phyloP scores from a whole-genome alignment of 2,113 vertebrate species.

The Amphilophus citrinellus region DNA sequence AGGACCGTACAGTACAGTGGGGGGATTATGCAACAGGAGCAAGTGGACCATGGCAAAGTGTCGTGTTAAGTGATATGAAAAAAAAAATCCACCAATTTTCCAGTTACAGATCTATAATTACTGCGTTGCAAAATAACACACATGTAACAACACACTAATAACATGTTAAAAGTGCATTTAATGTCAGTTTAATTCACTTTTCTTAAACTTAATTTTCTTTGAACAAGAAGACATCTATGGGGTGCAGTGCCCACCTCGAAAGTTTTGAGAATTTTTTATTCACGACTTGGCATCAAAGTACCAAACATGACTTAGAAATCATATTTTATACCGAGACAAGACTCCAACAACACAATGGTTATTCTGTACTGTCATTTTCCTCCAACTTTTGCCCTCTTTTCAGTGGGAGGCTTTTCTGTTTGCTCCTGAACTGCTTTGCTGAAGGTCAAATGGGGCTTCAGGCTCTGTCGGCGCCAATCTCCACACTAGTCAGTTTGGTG shows the following conservation, averaged over 20 bases:
- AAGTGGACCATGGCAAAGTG: conserved; percentile 46
- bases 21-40: conserved; percentile 41
- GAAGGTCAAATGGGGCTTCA: conserved; percentile 32
- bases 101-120: neutral
- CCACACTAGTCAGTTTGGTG: neutral
- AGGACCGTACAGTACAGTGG: neutral
- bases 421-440: neutral
- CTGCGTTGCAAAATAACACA: neutral
- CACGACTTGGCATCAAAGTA: neutral
- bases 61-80: conserved; percentile 38
- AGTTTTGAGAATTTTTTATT: neutral
- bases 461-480: neutral
- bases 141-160: neutral
- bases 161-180: neutral
- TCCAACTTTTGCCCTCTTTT: neutral
- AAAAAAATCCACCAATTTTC: conserved; percentile 41
- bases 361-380: neutral
- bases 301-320: neutral
- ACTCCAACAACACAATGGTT: neutral
- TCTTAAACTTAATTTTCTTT: neutral
- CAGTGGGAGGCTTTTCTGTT: conserved; percentile 4
- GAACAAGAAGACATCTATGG: rapidly evolving
- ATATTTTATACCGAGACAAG: neutral
- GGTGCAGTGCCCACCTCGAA: neutral
- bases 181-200: neutral